These are phyloP conservation scores for Chromis chromis DNA, from an alignment of 2,797 vertebrate species.

Conservation along the genomic window DNA sequence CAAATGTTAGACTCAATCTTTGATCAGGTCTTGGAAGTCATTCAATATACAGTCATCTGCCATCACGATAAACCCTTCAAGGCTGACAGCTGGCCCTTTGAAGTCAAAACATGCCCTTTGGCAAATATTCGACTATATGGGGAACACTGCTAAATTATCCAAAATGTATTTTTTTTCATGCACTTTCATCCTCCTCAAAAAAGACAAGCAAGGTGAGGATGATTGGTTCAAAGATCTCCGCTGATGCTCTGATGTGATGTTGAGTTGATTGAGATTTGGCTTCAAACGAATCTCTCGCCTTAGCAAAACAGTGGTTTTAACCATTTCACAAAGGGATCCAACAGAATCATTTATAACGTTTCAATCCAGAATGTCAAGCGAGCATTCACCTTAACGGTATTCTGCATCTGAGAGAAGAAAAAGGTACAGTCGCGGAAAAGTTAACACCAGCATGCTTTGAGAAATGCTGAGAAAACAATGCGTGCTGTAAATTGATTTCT, in stretches of 20 bases:
- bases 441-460: neutral
- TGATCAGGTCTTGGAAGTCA: constrained; percentile 78
- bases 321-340: constrained; percentile 60
- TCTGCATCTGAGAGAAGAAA: neutral
- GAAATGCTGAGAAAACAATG: constrained; percentile 23
- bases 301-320: constrained; percentile 44
- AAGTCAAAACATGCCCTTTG: constrained; percentile 84
- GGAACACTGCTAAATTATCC: constrained; percentile 74
- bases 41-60: constrained; percentile 74
- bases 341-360: constrained; percentile 69
- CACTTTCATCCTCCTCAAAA: constrained; percentile 74
- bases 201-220: constrained; percentile 71
- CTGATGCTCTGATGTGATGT: constrained; percentile 60
- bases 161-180: constrained; percentile 51
- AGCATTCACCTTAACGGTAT: constrained; percentile 12
- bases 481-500: constrained; percentile 20
- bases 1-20: constrained; percentile 67
- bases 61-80: constrained; percentile 73
- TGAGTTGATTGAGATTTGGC: constrained; percentile 71
- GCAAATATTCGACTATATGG: constrained; percentile 70
- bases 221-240: constrained; percentile 59
- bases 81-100: constrained; percentile 81
- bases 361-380: constrained; percentile 37
- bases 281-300: constrained; percentile 64
- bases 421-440: neutral